Conservation (phyloP, 2,797 vertebrate species). For the Poecile montanus region DNA sequence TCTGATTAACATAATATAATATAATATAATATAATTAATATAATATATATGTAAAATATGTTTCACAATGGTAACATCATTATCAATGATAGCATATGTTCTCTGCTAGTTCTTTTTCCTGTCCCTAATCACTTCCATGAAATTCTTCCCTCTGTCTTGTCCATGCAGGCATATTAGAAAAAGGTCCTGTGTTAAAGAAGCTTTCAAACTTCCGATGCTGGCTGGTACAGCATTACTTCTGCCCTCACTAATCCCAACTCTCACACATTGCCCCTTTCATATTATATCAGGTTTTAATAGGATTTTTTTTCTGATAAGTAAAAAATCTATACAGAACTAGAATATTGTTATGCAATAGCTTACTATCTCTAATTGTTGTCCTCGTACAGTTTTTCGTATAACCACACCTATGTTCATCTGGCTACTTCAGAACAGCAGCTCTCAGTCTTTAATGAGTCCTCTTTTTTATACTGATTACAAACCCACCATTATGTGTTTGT, state of each 20-base stretch:
- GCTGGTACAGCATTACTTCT: neutral
- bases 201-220: neutral
- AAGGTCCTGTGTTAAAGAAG: neutral
- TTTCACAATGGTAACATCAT: neutral
- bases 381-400: neutral
- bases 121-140: neutral
- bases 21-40: too few relatives aligned
- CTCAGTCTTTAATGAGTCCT: neutral
- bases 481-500: neutral
- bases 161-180: neutral
- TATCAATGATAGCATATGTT: neutral
- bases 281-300: rapidly evolving
- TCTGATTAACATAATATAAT: neutral
- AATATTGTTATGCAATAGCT: neutral
- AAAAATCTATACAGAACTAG: neutral
- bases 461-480: neutral
- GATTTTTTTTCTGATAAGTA: neutral
- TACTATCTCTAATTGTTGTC: neutral
- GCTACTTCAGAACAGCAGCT: neutral
- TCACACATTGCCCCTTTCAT: neutral
- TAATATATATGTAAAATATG: too few relatives aligned
- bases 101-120: neutral
- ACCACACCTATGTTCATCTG: neutral
- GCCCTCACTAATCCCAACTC: neutral
- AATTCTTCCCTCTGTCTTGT: neutral